phyloP scores from a whole-genome alignment of 35 echinoderm and acorn worm species.

The Acanthaster planci region DNA sequence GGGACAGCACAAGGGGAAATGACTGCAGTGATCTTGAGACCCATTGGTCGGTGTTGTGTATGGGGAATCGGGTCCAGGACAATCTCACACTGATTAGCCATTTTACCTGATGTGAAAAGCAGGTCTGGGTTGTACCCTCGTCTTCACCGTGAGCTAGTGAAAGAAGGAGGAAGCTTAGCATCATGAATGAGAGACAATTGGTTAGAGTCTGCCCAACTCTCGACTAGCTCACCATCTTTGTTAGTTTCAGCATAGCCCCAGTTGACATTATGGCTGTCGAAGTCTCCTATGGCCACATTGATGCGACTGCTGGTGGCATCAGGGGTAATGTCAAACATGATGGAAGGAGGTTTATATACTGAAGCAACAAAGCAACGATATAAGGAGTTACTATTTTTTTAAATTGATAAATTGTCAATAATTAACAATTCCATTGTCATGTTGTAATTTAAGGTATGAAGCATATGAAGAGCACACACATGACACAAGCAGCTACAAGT shows the following conservation, averaged over 20 bases:
- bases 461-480: background rate
- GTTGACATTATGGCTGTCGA: constrained; percentile 19
- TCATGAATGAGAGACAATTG: constrained; percentile 45
- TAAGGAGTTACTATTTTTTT: background rate
- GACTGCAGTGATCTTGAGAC: constrained; percentile 30
- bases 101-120: background rate
- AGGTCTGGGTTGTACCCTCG: constrained; percentile 61
- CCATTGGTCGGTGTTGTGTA: constrained; percentile 40
- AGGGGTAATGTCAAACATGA: background rate
- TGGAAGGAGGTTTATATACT: background rate
- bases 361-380: too few species aligned
- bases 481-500: background rate
- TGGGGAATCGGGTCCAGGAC: constrained; percentile 31
- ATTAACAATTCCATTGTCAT: background rate
- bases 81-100: constrained; percentile 6
- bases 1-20: constrained; percentile 15
- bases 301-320: too few species aligned
- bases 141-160: constrained; percentile 44
- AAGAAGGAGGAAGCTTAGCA: constrained; percentile 36
- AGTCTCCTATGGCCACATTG: constrained; percentile 34
- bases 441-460: background rate
- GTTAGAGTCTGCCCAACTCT: constrained; percentile 15
- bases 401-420: background rate
- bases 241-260: background rate
- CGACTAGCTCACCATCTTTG: constrained; percentile 18